Conservation (phyloP, 2,113 vertebrate genomes). For the Eulemur macaco region DNA sequence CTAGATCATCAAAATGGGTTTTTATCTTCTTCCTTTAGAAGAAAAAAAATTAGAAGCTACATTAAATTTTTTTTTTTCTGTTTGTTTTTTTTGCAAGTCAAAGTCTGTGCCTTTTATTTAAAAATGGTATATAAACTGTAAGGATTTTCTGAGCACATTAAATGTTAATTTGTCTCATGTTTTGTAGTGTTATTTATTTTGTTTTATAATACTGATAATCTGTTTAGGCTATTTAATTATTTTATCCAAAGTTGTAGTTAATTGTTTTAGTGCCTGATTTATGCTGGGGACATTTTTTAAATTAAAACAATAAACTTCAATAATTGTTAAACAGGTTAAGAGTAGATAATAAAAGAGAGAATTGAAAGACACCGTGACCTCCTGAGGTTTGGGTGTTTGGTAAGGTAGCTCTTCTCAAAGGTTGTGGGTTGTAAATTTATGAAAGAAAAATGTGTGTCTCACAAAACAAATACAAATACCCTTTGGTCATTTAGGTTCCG, state of each 20-base stretch:
- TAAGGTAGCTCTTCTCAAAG: neutral
- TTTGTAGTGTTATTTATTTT: neutral
- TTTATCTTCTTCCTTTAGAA: conserved; percentile 3
- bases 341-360: neutral
- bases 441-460: neutral
- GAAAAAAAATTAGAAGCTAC: neutral
- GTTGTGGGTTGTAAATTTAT: neutral
- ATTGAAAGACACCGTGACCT: neutral
- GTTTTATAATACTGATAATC: neutral
- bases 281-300: neutral
- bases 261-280: conserved; percentile 40
- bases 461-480: conserved; percentile 22
- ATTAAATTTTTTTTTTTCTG: neutral
- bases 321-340: neutral
- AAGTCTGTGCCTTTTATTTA: neutral
- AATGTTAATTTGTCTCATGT: neutral
- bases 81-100: neutral
- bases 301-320: neutral
- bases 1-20: neutral
- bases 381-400: neutral
- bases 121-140: neutral
- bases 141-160: neutral
- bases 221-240: neutral
- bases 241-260: neutral
- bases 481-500: conserved; percentile 87